Evolutionary conservation across 2,888 invertebrate genomes (phyloP).

Genomic region (Eupeodes luniger): DNA sequence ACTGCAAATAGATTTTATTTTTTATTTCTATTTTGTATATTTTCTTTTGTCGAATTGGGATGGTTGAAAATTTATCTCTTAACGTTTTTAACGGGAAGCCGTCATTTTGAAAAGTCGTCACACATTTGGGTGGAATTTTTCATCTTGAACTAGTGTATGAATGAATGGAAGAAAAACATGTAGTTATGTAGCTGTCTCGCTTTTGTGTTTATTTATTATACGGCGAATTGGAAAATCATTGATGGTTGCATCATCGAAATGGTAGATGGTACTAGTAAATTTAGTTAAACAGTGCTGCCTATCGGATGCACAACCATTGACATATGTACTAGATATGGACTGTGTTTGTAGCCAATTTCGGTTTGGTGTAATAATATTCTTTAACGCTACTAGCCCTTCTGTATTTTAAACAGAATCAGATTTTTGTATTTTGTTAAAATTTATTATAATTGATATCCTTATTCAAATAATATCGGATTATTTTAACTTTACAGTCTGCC

Average conservation of each 20-base stretch:
- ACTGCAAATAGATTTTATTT: conserved; percentile 48
- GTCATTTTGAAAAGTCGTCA: conserved; percentile 76
- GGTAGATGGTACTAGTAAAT: background rate
- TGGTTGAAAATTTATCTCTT: conserved; percentile 66
- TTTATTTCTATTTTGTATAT: conserved; percentile 28
- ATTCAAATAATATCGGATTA: too few species aligned
- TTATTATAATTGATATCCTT: too few species aligned
- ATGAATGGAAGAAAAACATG: background rate
- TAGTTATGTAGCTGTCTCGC: conserved; percentile 23
- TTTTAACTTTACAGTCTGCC: too few species aligned
- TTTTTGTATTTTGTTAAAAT: too few species aligned
- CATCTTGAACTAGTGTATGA: conserved; percentile 31
- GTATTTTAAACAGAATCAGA: too few species aligned
- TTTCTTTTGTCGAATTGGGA: conserved; percentile 55
- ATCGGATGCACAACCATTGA: too few species aligned
- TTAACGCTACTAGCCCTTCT: too few species aligned
- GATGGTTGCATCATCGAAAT: background rate
- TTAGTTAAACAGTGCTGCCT: background rate
- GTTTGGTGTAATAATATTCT: too few species aligned
- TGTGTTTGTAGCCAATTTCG: too few species aligned
- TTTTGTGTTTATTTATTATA: conserved; percentile 25
- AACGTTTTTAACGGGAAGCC: conserved; percentile 75
- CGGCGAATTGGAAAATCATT: conserved; percentile 17
- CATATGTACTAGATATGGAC: too few species aligned
- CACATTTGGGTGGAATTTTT: conserved; percentile 58